These are phyloP conservation scores for Anthophora plumipes DNA, from an alignment of 2,888 invertebrate species.

Conservation along the genomic window DNA sequence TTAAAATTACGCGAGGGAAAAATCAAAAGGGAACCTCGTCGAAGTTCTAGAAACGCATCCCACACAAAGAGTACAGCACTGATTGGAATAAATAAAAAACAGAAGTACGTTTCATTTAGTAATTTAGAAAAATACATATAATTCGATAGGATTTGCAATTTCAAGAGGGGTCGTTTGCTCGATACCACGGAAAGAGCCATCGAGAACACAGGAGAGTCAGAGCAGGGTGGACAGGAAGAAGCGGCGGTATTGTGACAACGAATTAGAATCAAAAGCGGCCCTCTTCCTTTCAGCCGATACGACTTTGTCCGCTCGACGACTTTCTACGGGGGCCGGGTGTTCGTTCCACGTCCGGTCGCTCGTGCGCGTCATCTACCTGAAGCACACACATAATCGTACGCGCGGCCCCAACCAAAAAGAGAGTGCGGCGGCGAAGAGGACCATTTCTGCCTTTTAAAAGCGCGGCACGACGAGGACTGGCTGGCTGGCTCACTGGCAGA, in stretches of 20 bases:
- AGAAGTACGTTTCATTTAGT: too few relatives aligned
- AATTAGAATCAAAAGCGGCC: conserved; percentile 61
- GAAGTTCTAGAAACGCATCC: too few relatives aligned
- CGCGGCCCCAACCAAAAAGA: conserved; percentile 41
- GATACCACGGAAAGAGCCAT: background rate
- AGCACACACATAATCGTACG: conserved; percentile 61
- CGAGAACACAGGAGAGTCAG: background rate
- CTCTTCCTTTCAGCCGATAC: conserved; percentile 39
- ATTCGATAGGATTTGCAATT: background rate
- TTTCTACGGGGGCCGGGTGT: conserved; percentile 45
- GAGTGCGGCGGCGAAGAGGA: conserved; percentile 42
- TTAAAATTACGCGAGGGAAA: background rate
- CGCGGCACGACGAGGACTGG: conserved; percentile 31
- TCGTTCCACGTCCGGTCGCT: conserved; percentile 43
- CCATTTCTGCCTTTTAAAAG: conserved; percentile 69
- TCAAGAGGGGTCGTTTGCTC: background rate
- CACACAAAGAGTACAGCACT: too few relatives aligned
- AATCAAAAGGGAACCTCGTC: too few relatives aligned
- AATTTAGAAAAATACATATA: too few relatives aligned
- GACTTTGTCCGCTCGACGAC: conserved; percentile 59
- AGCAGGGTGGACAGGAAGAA: background rate
- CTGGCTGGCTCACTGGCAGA: conserved; percentile 6
- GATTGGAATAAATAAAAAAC: too few relatives aligned
- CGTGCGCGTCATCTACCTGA: conserved; percentile 61
- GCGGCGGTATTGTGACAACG: conserved; percentile 53